Base-by-base conservation (phyloP, 2,797 vertebrate genomes). In the Perodicticus potto region DNA sequence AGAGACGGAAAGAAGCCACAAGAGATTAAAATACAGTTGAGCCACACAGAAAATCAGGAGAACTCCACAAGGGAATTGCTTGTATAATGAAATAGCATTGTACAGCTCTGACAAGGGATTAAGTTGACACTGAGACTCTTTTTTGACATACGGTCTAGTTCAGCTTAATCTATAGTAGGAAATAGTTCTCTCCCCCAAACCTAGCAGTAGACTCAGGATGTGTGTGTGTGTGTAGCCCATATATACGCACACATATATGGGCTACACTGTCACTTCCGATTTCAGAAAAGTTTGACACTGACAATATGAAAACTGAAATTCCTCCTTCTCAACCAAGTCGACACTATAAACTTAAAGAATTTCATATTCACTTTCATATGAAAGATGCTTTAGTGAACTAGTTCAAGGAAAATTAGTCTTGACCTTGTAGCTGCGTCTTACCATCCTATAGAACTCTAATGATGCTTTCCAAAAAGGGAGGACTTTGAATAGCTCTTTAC, bases 81-180 rank as follows among this genome's bases (percentile, higher is more conserved):
- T 92, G 91, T 85, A 91, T 95, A 96, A 96, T 92, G 80, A 95
- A 97, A 97, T 63, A 93, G 85, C 70, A 76, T 91, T 96, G 96
- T 94, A 97, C 83, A 97, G 88, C 72, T 86, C 63, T 85, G 94
- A 95, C 96, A 94, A 82, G 93, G 94, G 97, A 95, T 89, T 97
- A 95, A 90, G 88, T 89, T 97, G 96, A 97, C 97, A 97, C 0
- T 61, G 94, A 97, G 73, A 94, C 86, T 95, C 88, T 86, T 91
- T 95, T 86, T 57, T 95, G 95, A 96, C 96, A 95, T 70, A 73
- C 2, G 22, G 88, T 96, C 87, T 95, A 69, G 82, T 95, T 97
- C 59, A 43, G 94, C 84, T 97, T 95, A 92, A 95, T 97, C 91
- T 96, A 78, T 49, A 53, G 95, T 65, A 97, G 93, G 84, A 96